These are phyloP conservation scores for Zaprionus camerounensis DNA, from an alignment of 1,140 invertebrate species.

Conservation along the genomic window DNA sequence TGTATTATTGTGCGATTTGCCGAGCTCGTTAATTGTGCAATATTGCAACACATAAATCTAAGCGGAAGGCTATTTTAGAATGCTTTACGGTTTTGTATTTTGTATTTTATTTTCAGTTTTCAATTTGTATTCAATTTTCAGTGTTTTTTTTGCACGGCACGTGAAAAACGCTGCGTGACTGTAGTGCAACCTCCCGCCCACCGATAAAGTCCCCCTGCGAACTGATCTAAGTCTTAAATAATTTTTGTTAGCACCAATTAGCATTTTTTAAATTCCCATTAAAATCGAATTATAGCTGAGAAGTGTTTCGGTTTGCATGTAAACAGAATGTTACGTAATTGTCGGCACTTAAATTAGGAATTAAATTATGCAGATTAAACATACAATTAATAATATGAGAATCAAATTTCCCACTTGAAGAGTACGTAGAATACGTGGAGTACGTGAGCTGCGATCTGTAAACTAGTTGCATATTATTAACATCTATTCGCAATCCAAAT, in stretches of 20 bases:
- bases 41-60: conserved; percentile 62
- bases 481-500: background rate
- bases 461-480: conserved; percentile 2
- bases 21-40: conserved; percentile 65
- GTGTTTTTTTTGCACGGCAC: conserved; percentile 29
- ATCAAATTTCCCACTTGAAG: background rate
- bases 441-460: background rate
- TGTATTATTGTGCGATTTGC: conserved; percentile 43
- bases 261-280: conserved; percentile 41
- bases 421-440: background rate
- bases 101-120: background rate
- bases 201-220: conserved; percentile 5
- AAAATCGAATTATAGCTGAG: conserved; percentile 28
- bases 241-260: conserved; percentile 44
- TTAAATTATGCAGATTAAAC: conserved; percentile 24
- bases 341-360: conserved; percentile 65
- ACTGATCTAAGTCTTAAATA: conserved; percentile 22
- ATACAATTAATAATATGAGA: background rate
- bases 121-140: background rate
- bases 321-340: conserved; percentile 63
- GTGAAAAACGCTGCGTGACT: conserved; percentile 70
- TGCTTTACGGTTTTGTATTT: conserved; percentile 30
- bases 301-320: conserved; percentile 26
- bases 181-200: conserved; percentile 19
- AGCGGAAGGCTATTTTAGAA: conserved; percentile 71